Evolutionary conservation across 2,797 vertebrate genomes (phyloP).

Genomic region (Hapalemur alaotrensis): DNA sequence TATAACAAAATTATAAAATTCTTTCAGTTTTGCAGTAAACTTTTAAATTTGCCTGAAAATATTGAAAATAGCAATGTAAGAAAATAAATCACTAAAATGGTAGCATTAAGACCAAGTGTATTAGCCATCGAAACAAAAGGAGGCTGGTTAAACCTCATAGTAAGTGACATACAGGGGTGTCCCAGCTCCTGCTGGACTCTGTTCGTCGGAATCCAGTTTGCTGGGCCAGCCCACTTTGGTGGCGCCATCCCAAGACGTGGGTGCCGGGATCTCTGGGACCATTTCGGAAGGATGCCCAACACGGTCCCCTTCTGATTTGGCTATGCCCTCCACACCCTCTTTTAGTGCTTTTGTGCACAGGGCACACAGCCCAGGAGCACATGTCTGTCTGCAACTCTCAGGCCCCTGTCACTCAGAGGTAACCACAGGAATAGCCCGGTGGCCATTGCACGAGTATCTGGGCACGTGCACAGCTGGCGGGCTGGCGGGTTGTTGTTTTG

Average conservation of each 20-base stretch:
- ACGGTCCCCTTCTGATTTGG: background rate
- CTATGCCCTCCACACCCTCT: no score
- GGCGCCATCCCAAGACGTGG: accelerated
- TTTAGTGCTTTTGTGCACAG: no score
- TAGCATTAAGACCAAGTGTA: background rate
- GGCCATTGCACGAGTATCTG: accelerated
- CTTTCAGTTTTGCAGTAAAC: background rate
- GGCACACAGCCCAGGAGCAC: background rate
- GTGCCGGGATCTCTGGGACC: no score
- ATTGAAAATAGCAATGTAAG: background rate
- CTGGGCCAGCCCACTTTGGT: background rate
- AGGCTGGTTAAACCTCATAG: background rate
- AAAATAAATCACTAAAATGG: background rate
- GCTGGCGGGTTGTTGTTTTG: no score
- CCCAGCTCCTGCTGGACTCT: background rate
- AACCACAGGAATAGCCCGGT: background rate
- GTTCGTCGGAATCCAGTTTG: no score
- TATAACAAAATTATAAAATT: background rate
- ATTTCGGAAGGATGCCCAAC: background rate
- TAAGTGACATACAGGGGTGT: background rate
- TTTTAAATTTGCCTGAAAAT: background rate
- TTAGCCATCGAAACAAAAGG: background rate
- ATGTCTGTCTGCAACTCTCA: background rate
- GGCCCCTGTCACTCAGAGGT: background rate
- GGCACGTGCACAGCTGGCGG: accelerated